Evolutionary conservation across 2,797 vertebrate genomes (phyloP).

Genomic region (Rhabdophis nuchalis): DNA sequence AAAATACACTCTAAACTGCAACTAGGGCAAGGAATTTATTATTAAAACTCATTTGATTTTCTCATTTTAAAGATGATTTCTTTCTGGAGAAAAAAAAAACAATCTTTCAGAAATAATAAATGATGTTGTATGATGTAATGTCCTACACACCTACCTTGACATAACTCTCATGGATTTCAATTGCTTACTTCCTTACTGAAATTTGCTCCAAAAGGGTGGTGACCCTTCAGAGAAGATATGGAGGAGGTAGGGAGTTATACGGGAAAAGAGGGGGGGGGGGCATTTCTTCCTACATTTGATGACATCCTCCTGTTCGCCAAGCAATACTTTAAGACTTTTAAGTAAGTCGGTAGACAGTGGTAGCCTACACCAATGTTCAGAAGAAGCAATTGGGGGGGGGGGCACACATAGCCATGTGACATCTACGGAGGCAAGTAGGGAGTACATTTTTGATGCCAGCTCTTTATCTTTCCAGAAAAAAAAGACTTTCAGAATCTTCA

Average conservation of each 20-base stretch:
- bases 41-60: not conserved
- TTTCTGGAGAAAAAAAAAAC: not conserved
- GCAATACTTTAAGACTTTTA: not conserved
- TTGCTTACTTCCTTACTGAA: not conserved
- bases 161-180: not conserved
- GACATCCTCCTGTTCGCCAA: not conserved
- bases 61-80: not conserved
- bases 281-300: not conserved
- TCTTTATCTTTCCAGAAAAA: slow-evolving; percentile 35
- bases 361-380: not conserved
- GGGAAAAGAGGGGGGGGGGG: not conserved
- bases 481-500: slow-evolving; percentile 30
- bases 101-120: not conserved
- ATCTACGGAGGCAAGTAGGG: not conserved
- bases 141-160: not conserved
- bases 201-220: not conserved
- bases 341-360: not conserved
- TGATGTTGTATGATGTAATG: not conserved
- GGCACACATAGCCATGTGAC: not conserved
- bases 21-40: not conserved
- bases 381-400: not conserved
- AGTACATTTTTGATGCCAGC: not conserved
- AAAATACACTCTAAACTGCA: not conserved
- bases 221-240: not conserved
- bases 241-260: not conserved